phyloP scores from a whole-genome alignment of 2,888 invertebrate species.

The Acanthopleura granulata region DNA sequence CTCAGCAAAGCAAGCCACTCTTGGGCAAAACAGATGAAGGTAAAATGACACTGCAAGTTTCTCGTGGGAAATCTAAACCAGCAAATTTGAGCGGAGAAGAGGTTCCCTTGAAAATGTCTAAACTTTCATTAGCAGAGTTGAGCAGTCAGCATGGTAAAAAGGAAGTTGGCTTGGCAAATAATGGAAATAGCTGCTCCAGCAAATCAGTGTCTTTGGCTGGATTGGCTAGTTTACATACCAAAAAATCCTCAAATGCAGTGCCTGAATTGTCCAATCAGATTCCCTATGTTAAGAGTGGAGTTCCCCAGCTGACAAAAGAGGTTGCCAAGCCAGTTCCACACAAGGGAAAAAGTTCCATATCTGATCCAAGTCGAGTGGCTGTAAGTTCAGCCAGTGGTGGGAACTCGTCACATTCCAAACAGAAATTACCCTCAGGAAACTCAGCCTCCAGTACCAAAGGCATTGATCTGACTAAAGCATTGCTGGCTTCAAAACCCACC shows the following conservation, averaged over 20 bases:
- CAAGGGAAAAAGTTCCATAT: too few relatives aligned
- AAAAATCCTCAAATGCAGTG: too few relatives aligned
- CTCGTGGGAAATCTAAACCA: conserved; percentile 5
- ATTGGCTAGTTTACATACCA: background rate
- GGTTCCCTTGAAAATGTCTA: background rate
- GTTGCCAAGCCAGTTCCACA: too few relatives aligned
- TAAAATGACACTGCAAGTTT: background rate
- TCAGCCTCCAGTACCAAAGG: background rate
- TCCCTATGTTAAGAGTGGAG: too few relatives aligned
- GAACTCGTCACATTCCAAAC: too few relatives aligned
- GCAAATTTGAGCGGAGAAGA: conserved; percentile 29
- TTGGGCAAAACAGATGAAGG: too few relatives aligned
- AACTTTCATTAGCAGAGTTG: conserved; percentile 32
- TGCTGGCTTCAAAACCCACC: background rate
- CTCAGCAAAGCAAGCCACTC: too few relatives aligned
- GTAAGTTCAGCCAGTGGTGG: too few relatives aligned
- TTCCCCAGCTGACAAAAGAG: too few relatives aligned
- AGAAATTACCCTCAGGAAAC: too few relatives aligned
- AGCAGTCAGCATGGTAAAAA: conserved; percentile 27
- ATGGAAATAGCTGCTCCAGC: background rate
- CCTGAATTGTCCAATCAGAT: too few relatives aligned
- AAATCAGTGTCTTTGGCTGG: background rate
- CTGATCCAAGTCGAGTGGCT: too few relatives aligned
- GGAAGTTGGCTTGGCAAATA: background rate
- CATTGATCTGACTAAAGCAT: conserved; percentile 2